A percentile compares a stretch with the other conserved stretches of the same genome.
phyloP scores from a whole-genome alignment of 2,797 vertebrate species.

The Argya squamiceps region DNA sequence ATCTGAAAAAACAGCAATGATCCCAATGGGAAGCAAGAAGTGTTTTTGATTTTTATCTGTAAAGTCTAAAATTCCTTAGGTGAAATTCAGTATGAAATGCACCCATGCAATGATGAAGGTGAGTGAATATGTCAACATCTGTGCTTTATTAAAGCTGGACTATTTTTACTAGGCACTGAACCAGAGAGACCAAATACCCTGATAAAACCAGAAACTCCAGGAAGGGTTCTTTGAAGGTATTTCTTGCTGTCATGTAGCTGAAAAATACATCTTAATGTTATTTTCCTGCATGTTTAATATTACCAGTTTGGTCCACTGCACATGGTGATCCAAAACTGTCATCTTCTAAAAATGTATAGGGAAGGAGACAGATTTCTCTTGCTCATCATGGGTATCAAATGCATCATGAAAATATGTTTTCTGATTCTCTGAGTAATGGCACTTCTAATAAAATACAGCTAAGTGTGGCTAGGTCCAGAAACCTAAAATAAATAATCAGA shows the following conservation, averaged over 20 bases:
- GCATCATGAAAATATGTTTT: not conserved
- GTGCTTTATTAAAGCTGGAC: conserved; percentile 78
- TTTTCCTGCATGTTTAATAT: conserved; percentile 58
- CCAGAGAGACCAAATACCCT: conserved; percentile 80
- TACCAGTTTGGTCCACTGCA: conserved; percentile 50
- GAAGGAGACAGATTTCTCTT: not conserved
- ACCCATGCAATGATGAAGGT: conserved; percentile 78
- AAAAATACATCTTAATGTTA: conserved; percentile 63
- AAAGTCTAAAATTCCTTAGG: conserved; percentile 82
- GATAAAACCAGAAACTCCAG: conserved; percentile 80
- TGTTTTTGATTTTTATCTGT: conserved; percentile 84
- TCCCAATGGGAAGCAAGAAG: conserved; percentile 77
- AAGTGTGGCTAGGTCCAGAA: not conserved
- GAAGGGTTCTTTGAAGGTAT: conserved; percentile 76
- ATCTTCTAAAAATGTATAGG: not conserved
- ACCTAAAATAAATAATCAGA: not conserved
- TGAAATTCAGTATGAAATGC: conserved; percentile 84
- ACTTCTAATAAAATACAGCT: not conserved
- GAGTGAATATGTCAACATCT: conserved; percentile 79
- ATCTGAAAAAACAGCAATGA: conserved; percentile 76
- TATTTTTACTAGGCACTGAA: conserved; percentile 80
- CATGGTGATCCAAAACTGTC: not conserved
- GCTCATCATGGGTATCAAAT: not conserved
- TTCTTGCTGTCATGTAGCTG: conserved; percentile 73
- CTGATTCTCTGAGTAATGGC: not conserved